A percentile compares a stretch with the other conserved stretches of the same genome.
Conservation (phyloP, 2,888 invertebrate species). For the Mesoligia furuncula region DNA sequence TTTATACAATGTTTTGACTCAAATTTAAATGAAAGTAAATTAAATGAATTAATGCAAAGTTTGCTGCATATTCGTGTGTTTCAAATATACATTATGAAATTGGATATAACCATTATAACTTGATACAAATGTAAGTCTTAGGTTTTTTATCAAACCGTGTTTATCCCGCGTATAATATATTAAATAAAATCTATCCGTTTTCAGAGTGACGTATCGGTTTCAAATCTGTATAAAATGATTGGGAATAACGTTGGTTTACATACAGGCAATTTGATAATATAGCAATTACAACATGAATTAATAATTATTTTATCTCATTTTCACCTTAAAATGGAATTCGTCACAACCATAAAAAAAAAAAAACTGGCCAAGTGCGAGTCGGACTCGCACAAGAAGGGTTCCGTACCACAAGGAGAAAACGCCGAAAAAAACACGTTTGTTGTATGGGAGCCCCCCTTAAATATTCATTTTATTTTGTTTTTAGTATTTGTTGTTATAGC, state of each 20-base stretch:
- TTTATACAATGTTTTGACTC: too few species aligned
- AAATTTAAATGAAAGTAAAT: neutral
- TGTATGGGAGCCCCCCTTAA: too few species aligned
- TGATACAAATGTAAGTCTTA: neutral
- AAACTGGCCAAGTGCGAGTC: too few species aligned
- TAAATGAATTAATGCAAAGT: neutral
- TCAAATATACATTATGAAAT: neutral
- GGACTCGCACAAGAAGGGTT: too few species aligned
- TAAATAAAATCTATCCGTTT: constrained; percentile 58
- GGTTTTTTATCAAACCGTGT: neutral
- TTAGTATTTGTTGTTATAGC: too few species aligned
- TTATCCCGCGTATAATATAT: constrained; percentile 39
- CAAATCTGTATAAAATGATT: constrained; percentile 44
- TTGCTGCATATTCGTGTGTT: neutral
- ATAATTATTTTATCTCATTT: too few species aligned
- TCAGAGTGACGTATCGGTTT: constrained; percentile 49
- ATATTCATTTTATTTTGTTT: too few species aligned
- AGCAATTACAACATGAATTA: neutral
- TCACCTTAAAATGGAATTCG: too few species aligned
- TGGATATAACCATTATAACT: neutral
- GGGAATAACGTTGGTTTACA: constrained; percentile 50
- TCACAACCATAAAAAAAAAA: too few species aligned
- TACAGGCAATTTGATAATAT: neutral
- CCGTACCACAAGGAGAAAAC: too few species aligned
- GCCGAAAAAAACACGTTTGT: too few species aligned